phyloP scores from a whole-genome alignment of 2,888 invertebrate species.

The Nematopogon swammerdamellus region DNA sequence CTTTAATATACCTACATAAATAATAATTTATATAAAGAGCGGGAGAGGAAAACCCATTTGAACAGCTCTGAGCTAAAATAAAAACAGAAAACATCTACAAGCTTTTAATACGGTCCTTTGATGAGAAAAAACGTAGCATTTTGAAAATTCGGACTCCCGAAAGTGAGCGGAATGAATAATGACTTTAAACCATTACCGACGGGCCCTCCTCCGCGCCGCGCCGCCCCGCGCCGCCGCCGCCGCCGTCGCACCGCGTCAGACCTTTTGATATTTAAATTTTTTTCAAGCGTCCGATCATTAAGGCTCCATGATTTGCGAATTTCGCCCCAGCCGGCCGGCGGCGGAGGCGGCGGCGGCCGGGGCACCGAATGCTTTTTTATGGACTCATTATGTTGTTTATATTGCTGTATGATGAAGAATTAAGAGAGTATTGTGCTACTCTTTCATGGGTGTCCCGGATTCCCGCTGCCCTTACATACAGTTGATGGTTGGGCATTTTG shows the following conservation, averaged over 20 bases:
- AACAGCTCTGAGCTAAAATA: neutral
- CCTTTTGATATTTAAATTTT: conserved; percentile 58
- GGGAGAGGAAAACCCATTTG: conserved; percentile 1
- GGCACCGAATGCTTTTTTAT: conserved; percentile 50
- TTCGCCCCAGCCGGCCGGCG: conserved; percentile 47
- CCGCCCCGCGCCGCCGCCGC: too few species aligned
- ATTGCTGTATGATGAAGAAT: conserved; percentile 54
- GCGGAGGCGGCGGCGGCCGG: too few species aligned
- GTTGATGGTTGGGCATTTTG: conserved; percentile 18
- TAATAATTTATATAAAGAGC: too few species aligned
- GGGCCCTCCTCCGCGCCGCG: too few species aligned
- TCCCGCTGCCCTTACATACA: conserved; percentile 31
- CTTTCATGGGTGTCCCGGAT: conserved; percentile 45
- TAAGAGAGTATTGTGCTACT: conserved; percentile 50
- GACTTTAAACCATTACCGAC: conserved; percentile 58
- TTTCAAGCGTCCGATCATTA: conserved; percentile 54
- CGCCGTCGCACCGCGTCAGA: too few species aligned
- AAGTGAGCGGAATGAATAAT: conserved; percentile 54
- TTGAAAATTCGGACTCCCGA: conserved; percentile 47
- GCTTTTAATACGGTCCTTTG: neutral
- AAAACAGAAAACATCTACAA: neutral
- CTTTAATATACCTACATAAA: too few species aligned
- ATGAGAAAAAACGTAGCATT: conserved; percentile 25
- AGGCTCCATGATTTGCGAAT: conserved; percentile 51
- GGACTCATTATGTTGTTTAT: conserved; percentile 52